Evolutionary conservation across 2,888 invertebrate species (phyloP).

Genomic region (Caradrina clavipalpis): DNA sequence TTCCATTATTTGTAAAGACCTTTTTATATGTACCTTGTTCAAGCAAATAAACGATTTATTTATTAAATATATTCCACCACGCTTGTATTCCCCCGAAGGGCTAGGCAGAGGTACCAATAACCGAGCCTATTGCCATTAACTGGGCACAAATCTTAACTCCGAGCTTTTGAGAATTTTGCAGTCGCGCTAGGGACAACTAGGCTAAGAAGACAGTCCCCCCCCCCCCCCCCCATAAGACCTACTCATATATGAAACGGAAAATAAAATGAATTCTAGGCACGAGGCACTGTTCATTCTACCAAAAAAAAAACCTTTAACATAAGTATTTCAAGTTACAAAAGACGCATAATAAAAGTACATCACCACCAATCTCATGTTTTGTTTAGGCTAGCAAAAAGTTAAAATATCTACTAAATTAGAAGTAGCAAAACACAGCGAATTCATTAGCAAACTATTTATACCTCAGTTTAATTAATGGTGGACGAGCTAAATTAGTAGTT

Average conservation of each 20-base stretch:
- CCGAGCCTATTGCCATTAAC: too few species aligned
- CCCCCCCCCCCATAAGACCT: too few species aligned
- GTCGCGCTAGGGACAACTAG: too few species aligned
- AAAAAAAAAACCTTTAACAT: slow-evolving; percentile 6
- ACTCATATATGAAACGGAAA: slow-evolving; percentile 5
- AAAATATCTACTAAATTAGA: slow-evolving; percentile 16
- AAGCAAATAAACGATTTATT: too few species aligned
- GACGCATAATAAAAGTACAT: neutral
- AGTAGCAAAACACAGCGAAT: slow-evolving; percentile 20
- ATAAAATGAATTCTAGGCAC: neutral
- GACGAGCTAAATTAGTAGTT: slow-evolving; percentile 18
- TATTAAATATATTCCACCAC: too few species aligned
- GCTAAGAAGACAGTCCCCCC: too few species aligned
- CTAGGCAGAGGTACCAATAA: too few species aligned
- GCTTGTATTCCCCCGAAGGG: too few species aligned
- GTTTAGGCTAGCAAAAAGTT: slow-evolving; percentile 32
- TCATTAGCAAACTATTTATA: slow-evolving; percentile 43
- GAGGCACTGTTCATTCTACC: neutral
- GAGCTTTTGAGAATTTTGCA: too few species aligned
- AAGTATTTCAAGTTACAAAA: neutral
- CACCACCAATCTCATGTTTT: neutral
- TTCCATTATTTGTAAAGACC: too few species aligned
- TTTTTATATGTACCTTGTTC: too few species aligned
- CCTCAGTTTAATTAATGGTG: slow-evolving; percentile 5
- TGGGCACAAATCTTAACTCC: too few species aligned